Evolutionary conservation across 2,888 invertebrate species (phyloP), one percentile per base, ranked within the genome.

Genomic region (Drosophila yooni): DNA sequence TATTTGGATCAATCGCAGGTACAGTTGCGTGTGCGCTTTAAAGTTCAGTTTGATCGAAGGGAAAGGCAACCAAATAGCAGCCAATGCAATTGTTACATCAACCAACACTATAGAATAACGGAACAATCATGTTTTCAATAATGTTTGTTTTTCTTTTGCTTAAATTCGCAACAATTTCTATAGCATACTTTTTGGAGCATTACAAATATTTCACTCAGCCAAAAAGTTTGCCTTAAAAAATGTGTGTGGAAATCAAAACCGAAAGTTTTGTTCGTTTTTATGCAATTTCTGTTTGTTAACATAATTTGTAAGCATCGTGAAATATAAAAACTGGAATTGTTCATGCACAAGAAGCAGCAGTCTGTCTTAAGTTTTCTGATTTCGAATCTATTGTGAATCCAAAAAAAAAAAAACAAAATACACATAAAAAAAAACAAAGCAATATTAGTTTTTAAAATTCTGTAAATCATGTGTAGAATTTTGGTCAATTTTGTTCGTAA

Each of bases 391-490:
- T 61, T 77, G 70, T 79, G 52, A 77, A 63, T 34, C 52, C 56
- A 56, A 56, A 40, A 79, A 52, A 70, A 87, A 1, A 2, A 53
- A 50, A 34, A 74, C 54, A 72, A 51, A 87, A 25, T 13, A 25
- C 21, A 46, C 4, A 2, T 21, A 8, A 21, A 21, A 50, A 50
- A 15, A 1, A 53, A 33, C 10, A 18, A 68, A 85, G 85, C 85
- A 85, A 85, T 85, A 85, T 87, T 85, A 85, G 85, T 89, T 89
- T 46, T 70, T 81, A 85, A 89, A 78, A 50, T 59, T 62, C 59
- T 58, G 54, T 48, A 57, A 68, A 53, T 25, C 65, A 66, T 36
- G 46, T 70, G 72, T 83, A 62, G 75, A 68, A 80, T 74, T 81
- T 46, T 75, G 81, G 88, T 89, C 90, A 89, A 89, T 89, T 89